Evolutionary conservation across 92 coral and sea anemone genomes (phyloP).

Genomic region (Diadumene lineata): DNA sequence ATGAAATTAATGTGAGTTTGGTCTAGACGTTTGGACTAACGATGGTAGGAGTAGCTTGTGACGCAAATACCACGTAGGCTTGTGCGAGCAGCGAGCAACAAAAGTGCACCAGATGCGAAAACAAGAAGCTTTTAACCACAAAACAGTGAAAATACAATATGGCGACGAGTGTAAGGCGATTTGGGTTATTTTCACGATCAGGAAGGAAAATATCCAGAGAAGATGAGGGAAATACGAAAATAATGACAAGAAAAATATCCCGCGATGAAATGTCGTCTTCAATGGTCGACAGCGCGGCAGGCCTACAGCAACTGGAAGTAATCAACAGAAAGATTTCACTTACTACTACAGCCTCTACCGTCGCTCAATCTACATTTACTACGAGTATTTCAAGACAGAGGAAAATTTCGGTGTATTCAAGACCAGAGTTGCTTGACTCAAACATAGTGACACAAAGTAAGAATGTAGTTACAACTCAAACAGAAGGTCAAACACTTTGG

Average conservation of each 20-base stretch:
- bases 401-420: conserved; percentile 32
- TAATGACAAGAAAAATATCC: conserved; percentile 23
- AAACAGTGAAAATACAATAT: background rate
- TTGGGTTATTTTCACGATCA: conserved; percentile 31
- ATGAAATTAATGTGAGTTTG: background rate
- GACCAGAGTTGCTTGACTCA: conserved; percentile 25
- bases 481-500: conserved; percentile 1
- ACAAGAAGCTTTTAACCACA: background rate
- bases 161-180: conserved; percentile 28
- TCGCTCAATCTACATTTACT: background rate
- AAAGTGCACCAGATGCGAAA: background rate
- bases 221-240: conserved; percentile 4
- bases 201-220: conserved; percentile 35
- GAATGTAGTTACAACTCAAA: background rate
- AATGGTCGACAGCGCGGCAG: conserved; percentile 12
- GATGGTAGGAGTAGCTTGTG: too few relatives aligned
- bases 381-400: conserved; percentile 5
- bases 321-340: conserved; percentile 26
- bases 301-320: conserved; percentile 2
- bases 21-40: too few relatives aligned
- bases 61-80: background rate
- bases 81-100: background rate
- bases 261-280: conserved; percentile 24
- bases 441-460: background rate
- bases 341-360: background rate